phyloP scores from a whole-genome alignment of 2,797 vertebrate genomes.

The Xenops minutus region DNA sequence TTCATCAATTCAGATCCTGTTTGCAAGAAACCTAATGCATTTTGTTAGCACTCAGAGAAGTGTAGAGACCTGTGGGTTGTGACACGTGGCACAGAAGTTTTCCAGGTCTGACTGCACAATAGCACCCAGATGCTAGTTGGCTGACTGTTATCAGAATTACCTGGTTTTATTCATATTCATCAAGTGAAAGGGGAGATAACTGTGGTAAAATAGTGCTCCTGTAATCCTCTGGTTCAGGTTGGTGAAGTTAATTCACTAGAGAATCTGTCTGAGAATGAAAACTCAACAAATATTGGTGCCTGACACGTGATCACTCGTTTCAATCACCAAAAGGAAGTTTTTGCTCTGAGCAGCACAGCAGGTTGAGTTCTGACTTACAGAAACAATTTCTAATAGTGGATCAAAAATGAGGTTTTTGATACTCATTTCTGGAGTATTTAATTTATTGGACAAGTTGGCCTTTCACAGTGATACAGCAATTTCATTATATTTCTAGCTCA shows the following conservation, averaged over 20 bases:
- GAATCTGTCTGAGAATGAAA: not conserved
- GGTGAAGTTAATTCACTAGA: not conserved
- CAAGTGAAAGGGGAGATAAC: not conserved
- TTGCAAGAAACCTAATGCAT: constrained; percentile 18
- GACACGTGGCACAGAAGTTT: not conserved
- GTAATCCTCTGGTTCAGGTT: not conserved
- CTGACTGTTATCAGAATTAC: not conserved
- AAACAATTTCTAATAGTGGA: not conserved
- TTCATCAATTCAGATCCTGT: not conserved
- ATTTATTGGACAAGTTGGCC: not conserved
- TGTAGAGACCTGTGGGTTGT: not conserved
- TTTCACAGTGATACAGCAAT: not conserved
- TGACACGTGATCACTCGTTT: not conserved
- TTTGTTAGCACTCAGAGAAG: constrained; percentile 40
- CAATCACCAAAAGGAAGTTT: not conserved
- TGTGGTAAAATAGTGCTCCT: not conserved
- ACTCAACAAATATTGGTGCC: not conserved
- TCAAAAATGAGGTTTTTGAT: not conserved
- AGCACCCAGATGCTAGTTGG: not conserved
- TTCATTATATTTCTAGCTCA: not conserved
- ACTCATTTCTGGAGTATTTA: not conserved
- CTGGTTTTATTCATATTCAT: not conserved
- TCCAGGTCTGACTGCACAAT: not conserved
- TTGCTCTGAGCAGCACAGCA: not conserved
- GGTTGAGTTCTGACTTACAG: not conserved